Evolutionary conservation across 2,113 vertebrate genomes (phyloP).

Genomic region (Okapia johnstoni): DNA sequence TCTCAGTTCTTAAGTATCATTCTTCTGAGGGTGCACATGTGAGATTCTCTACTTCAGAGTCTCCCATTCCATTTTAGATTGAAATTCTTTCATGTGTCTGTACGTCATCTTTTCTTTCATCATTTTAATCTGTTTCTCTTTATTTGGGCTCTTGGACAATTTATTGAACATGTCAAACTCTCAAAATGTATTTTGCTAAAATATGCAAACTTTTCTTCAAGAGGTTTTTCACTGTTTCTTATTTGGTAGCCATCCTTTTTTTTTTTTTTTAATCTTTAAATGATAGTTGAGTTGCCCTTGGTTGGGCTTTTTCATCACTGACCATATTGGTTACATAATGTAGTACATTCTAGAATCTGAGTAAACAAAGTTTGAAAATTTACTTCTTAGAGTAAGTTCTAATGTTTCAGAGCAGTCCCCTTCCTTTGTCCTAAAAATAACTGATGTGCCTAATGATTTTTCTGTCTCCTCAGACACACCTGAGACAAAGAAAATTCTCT

Average conservation of each 20-base stretch:
- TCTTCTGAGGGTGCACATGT: background rate
- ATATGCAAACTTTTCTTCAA: background rate
- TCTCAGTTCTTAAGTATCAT: background rate
- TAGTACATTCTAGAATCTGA: background rate
- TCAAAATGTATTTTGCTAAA: background rate
- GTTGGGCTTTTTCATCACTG: background rate
- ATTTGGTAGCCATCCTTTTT: background rate
- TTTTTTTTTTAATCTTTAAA: background rate
- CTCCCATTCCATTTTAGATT: background rate
- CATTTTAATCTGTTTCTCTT: background rate
- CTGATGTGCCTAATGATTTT: background rate
- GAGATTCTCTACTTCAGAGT: background rate
- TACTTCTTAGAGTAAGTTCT: background rate
- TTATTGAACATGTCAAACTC: background rate
- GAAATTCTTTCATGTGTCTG: background rate
- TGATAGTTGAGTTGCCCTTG: background rate
- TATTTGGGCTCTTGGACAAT: background rate
- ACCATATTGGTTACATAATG: background rate
- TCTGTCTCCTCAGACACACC: background rate
- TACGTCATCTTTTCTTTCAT: background rate
- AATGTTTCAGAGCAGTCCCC: background rate
- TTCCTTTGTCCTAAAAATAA: slow-evolving; percentile 11
- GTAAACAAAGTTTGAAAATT: background rate
- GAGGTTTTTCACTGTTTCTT: background rate
- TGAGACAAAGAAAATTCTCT: background rate